phyloP scores from a whole-genome alignment of 1,140 invertebrate species.

The Penaeus indicus region DNA sequence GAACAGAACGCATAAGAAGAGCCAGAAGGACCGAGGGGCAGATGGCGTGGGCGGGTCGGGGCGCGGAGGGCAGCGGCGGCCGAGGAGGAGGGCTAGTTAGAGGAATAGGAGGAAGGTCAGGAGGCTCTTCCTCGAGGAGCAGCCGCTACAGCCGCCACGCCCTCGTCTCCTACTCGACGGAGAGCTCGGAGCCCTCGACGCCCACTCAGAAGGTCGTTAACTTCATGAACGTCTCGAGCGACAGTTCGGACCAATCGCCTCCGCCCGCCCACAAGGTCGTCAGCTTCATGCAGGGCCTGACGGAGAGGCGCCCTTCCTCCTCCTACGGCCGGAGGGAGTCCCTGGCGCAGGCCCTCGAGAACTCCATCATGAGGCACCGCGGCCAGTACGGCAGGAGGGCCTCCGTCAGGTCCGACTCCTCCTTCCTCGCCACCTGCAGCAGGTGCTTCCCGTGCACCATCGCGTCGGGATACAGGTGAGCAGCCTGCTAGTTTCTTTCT shows the following conservation, averaged over 20 bases:
- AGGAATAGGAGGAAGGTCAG: no score
- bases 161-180: slow-evolving; percentile 16
- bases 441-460: slow-evolving; percentile 44
- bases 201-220: neutral
- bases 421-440: neutral
- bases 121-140: no score
- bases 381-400: slow-evolving; percentile 1
- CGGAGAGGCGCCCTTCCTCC: neutral
- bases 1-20: no score
- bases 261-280: slow-evolving; percentile 8
- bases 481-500: no score
- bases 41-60: no score
- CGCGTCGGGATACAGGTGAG: slow-evolving; percentile 50
- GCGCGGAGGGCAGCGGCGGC: no score
- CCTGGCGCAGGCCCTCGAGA: slow-evolving; percentile 35
- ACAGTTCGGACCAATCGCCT: neutral
- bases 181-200: slow-evolving; percentile 29
- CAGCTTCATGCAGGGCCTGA: slow-evolving; percentile 23
- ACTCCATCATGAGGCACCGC: slow-evolving; percentile 34
- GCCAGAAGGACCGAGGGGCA: no score
- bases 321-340: slow-evolving; percentile 17
- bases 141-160: no score
- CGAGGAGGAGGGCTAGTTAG: no score
- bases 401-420: slow-evolving; percentile 20
- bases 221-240: slow-evolving; percentile 27